Percentiles rank a stretch among this genome's conserved stretches.
Evolutionary conservation across 2,797 vertebrate species (phyloP).

Genomic region (Cynopterus sphinx): DNA sequence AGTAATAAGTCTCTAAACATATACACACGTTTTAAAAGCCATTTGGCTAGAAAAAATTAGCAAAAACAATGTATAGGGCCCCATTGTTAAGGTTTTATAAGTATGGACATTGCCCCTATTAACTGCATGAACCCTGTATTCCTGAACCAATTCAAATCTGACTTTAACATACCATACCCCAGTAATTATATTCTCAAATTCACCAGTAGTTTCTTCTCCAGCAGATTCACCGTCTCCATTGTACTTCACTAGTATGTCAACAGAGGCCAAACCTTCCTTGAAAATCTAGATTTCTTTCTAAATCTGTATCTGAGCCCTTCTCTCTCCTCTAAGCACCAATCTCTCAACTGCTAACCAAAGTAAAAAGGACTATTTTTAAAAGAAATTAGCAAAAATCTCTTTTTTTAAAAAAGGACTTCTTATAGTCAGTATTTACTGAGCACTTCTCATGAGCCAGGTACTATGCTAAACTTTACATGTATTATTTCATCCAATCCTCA

Average conservation of each 20-base stretch:
- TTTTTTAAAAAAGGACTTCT: neutral
- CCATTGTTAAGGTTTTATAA: neutral
- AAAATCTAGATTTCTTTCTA: neutral
- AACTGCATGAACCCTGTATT: neutral
- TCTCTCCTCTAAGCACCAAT: neutral
- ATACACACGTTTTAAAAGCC: neutral
- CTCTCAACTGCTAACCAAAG: neutral
- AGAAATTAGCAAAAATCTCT: neutral
- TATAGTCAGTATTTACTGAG: neutral
- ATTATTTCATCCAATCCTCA: neutral
- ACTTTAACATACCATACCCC: neutral
- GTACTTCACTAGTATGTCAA: neutral
- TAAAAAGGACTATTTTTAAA: neutral
- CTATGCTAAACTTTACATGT: neutral
- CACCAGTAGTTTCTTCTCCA: neutral
- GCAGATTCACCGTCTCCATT: neutral
- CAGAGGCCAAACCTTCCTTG: neutral
- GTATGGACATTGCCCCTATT: neutral
- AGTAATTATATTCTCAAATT: neutral
- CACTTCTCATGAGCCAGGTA: neutral
- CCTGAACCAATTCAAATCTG: neutral
- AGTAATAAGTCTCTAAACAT: neutral
- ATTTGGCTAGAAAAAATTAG: conserved; percentile 26
- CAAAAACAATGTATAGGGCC: neutral
- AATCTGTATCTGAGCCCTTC: neutral